These are phyloP conservation scores for Zaprionus inermis DNA, from an alignment of 1,140 invertebrate species.

Conservation along the genomic window DNA sequence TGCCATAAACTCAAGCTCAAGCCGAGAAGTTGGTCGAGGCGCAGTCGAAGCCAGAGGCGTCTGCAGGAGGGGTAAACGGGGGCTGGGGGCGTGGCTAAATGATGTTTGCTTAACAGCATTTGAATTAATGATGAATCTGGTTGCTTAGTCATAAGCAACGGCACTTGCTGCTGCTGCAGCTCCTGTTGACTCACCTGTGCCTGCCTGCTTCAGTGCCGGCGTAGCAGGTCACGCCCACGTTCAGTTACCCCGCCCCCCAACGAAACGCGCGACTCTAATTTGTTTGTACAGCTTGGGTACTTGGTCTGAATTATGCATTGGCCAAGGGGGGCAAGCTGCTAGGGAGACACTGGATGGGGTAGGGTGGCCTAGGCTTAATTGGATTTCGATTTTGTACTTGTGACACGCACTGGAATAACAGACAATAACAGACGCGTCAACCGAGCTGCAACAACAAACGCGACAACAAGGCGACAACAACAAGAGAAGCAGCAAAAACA, in stretches of 20 bases:
- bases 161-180: constrained; percentile 12
- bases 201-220: not conserved
- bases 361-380: constrained; percentile 43
- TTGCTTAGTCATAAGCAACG: constrained; percentile 40
- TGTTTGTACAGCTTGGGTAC: constrained; percentile 46
- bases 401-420: constrained; percentile 57
- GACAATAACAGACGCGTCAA: not conserved
- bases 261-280: constrained; percentile 37
- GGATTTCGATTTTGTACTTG: constrained; percentile 78
- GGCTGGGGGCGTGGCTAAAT: constrained; percentile 21
- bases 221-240: constrained; percentile 12
- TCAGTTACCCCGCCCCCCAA: not conserved
- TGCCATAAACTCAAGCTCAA: constrained; percentile 42
- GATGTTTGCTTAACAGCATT: constrained; percentile 49
- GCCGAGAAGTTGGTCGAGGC: constrained; percentile 23
- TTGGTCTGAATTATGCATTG: constrained; percentile 43
- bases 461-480: not conserved
- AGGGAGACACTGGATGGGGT: not conserved
- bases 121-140: constrained; percentile 59
- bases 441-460: not conserved
- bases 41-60: not conserved
- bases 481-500: constrained; percentile 22
- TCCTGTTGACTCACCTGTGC: constrained; percentile 12
- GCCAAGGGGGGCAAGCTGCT: not conserved
- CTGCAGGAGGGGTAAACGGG: not conserved